phyloP scores from a whole-genome alignment of 1,140 invertebrate species.

The Eueides isabella region DNA sequence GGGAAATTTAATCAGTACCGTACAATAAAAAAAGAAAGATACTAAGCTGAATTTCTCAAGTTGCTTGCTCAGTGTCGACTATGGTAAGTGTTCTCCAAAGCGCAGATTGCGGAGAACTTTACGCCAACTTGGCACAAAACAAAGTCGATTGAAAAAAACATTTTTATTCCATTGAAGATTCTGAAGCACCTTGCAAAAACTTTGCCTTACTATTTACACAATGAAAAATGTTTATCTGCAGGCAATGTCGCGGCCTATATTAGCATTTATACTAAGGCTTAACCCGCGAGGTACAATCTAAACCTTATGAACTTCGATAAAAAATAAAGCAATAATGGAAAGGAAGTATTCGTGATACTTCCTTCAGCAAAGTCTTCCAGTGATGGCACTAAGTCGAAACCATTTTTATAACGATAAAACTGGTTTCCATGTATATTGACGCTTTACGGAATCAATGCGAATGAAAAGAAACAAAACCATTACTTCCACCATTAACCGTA shows the following conservation, averaged over 20 bases:
- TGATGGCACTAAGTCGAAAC: slow-evolving; percentile 26
- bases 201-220: not conserved
- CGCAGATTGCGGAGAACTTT: slow-evolving; percentile 15
- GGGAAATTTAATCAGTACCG: slow-evolving; percentile 14
- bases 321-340: slow-evolving; percentile 22
- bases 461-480: not conserved
- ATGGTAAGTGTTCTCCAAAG: slow-evolving; percentile 11
- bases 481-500: not conserved
- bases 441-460: not conserved
- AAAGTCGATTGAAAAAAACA: not conserved
- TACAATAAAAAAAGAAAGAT: slow-evolving; percentile 17
- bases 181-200: not conserved
- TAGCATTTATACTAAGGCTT: not conserved
- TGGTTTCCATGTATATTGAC: slow-evolving; percentile 19
- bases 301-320: slow-evolving; percentile 7
- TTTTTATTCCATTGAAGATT: slow-evolving; percentile 14
- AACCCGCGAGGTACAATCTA: not conserved
- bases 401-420: slow-evolving; percentile 32
- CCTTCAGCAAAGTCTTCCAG: slow-evolving; percentile 16
- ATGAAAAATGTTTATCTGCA: not conserved
- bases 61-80: slow-evolving; percentile 20
- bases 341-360: slow-evolving; percentile 15
- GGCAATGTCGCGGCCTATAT: not conserved
- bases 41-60: slow-evolving; percentile 20
- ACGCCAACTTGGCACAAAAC: not conserved